Conservation (phyloP, 92 coral and sea anemone genomes). For the Porites rus region DNA sequence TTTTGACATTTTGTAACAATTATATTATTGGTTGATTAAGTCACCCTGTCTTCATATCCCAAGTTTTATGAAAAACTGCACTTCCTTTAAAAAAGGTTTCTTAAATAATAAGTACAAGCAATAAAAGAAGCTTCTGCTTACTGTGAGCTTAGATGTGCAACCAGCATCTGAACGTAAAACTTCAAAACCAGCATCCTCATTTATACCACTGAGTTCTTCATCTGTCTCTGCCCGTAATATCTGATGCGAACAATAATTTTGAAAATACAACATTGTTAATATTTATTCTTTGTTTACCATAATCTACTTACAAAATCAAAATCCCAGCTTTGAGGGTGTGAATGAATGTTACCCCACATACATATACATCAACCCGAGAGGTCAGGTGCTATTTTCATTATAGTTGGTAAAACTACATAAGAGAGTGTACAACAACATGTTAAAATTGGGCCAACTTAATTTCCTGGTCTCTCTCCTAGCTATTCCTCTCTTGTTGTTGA, state of each 20-base stretch:
- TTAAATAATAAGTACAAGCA: not conserved
- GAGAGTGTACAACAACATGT: not conserved
- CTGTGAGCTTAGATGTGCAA: constrained; percentile 37
- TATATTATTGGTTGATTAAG: not conserved
- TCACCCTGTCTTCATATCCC: not conserved
- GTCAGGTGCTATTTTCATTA: not conserved
- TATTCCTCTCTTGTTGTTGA: too few species aligned
- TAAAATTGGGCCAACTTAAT: not conserved
- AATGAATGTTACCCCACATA: not conserved
- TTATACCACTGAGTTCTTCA: constrained; percentile 33
- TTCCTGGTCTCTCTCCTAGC: too few species aligned
- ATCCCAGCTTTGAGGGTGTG: not conserved
- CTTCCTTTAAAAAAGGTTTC: not conserved
- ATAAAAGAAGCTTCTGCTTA: not conserved
- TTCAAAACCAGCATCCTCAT: constrained; percentile 5
- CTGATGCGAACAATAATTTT: not conserved
- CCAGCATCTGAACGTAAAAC: constrained; percentile 42
- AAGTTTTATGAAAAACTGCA: not conserved
- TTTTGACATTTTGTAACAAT: too few species aligned
- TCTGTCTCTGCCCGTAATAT: constrained; percentile 34
- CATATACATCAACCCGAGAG: not conserved
- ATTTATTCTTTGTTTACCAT: not conserved
- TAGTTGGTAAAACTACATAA: not conserved
- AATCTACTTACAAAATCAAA: not conserved
- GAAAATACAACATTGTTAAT: not conserved